Evolutionary conservation across 2,888 invertebrate species (phyloP).

Genomic region (Andrena hattorfiana): DNA sequence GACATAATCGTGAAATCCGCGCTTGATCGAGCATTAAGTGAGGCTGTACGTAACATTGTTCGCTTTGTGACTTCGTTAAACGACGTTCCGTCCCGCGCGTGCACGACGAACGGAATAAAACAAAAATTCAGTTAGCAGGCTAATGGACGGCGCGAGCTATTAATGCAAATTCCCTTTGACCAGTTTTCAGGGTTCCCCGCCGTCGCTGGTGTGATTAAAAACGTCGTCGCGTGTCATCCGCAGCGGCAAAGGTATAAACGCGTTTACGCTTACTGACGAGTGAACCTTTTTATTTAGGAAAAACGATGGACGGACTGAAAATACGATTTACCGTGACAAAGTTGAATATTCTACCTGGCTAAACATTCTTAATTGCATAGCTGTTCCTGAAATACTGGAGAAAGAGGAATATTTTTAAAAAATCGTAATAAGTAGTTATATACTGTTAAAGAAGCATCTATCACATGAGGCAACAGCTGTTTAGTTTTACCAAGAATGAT

Average conservation of each 20-base stretch:
- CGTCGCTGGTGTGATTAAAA: slow-evolving; percentile 63
- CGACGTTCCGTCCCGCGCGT: slow-evolving; percentile 52
- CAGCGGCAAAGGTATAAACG: slow-evolving; percentile 38
- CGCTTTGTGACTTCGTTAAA: slow-evolving; percentile 77
- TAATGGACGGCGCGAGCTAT: slow-evolving; percentile 77
- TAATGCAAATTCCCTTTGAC: slow-evolving; percentile 80
- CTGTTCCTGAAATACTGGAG: not conserved
- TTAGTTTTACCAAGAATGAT: too few relatives aligned
- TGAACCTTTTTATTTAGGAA: not conserved
- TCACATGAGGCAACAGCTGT: too few relatives aligned
- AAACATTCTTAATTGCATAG: too few relatives aligned
- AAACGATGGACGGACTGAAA: not conserved
- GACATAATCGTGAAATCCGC: slow-evolving; percentile 60
- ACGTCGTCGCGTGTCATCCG: slow-evolving; percentile 51
- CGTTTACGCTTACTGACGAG: not conserved
- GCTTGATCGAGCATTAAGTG: slow-evolving; percentile 67
- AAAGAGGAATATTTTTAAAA: too few relatives aligned
- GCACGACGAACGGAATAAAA: slow-evolving; percentile 69
- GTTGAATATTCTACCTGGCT: not conserved
- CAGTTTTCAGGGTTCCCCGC: slow-evolving; percentile 59
- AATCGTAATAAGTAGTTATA: too few relatives aligned
- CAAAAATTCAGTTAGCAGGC: slow-evolving; percentile 76
- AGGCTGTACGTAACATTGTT: slow-evolving; percentile 65
- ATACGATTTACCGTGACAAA: not conserved
- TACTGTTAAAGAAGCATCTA: too few relatives aligned